Evolutionary conservation across 2,888 invertebrate species (phyloP), one percentile per base, ranked within the genome.

Genomic region (Catocala fraxini): DNA sequence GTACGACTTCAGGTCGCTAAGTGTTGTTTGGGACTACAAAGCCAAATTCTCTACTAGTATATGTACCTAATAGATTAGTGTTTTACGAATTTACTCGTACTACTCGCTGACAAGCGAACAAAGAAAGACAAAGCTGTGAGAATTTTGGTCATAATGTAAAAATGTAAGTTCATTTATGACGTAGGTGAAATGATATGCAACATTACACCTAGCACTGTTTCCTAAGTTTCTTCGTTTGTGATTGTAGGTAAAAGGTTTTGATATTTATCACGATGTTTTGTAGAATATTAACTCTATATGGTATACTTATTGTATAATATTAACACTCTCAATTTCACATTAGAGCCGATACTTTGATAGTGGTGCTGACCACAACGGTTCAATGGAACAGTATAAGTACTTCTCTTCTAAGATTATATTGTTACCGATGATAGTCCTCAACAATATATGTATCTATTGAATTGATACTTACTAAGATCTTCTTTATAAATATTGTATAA

Each of bases 121-220:
- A 94, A 92, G 94, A 94, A 94, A 94, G 94, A 94, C 94, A 94
- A 93, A 94, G 91, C 92, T 93, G 94, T 94, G 94, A 94, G 94
- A 94, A 91, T 92, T 91, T 90, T 89, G 88, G 87, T 90, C 92
- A 81, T 92, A 93, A 88, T 93, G 91, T 93, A 92, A 90, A 91
- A 91, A 89, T 75, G 88, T 92, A 89, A 92, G 89, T 90, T 90
- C 88, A 88, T 90, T 90, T 88, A 82, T 87, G 86, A 87, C 81
- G 77, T 92, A 90, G 89, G 88, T 84, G 82, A 87, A 82, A 83
- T 81, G 74, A 84, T 87, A 81, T 87, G 80, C 84, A 83, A 79
- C 79, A 70, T 25, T 25, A 25, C 25, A 25, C 68, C 63, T 65
- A 77, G 76, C 65, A 74, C 75, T 84, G 73, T 85, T 83, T 82